These are phyloP conservation scores for Parotocinclus haroldoi DNA, from an alignment of 2,797 vertebrate genomes.

Conservation along the genomic window DNA sequence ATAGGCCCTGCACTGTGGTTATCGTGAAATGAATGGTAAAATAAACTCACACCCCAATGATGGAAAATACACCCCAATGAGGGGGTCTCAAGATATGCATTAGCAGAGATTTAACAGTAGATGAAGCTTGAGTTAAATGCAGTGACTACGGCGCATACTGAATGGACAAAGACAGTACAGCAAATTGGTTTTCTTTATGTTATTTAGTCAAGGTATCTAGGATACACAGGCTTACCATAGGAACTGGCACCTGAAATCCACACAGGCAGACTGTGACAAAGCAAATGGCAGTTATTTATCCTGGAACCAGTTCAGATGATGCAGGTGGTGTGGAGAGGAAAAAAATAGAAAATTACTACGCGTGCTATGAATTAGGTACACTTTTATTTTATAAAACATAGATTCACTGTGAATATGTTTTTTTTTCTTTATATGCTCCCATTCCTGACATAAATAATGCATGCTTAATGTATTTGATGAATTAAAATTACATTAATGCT, in stretches of 20 bases:
- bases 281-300: neutral
- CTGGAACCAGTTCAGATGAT: neutral
- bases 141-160: neutral
- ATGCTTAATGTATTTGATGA: conserved; percentile 45
- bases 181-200: too few species aligned
- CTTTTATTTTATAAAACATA: conserved; percentile 40
- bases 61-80: too few species aligned
- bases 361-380: neutral
- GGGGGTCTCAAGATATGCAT: neutral
- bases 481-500: conserved; percentile 72
- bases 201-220: neutral
- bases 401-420: conserved; percentile 62
- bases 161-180: neutral
- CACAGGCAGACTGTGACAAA: neutral
- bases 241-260: neutral
- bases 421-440: conserved; percentile 9
- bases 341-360: neutral
- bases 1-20: too few species aligned
- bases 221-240: neutral
- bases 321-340: neutral
- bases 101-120: neutral
- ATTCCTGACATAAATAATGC: neutral
- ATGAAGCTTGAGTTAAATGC: neutral
- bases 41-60: neutral
- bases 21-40: too few species aligned